Evolutionary conservation across 2,113 vertebrate genomes (phyloP), one percentile per base, ranked within the genome.

Genomic region (Solea senegalensis): DNA sequence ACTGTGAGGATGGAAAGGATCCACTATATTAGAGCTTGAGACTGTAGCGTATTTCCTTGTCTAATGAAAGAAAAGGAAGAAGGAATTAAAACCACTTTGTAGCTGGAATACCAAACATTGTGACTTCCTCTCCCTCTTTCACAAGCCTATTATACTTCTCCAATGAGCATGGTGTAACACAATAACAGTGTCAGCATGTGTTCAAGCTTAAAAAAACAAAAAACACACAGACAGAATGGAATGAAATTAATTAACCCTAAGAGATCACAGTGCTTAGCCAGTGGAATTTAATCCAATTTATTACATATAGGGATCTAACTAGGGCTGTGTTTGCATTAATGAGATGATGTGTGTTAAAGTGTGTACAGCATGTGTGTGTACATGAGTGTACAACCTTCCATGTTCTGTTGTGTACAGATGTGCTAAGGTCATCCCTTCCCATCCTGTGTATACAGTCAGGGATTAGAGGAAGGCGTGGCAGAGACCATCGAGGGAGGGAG

Each of bases 161-260:
- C 81, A 84, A 70, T 77, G 73, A 89, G 86, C 80, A 82, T 83
- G 78, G 86, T 83, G 85, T 87, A 68, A 68, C 86, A 90, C 83
- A 91, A 90, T 87, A 89, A 89, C 90, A 84, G 86, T 85, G 85
- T 90, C 90, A 89, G 86, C 91, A 91, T 90, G 91, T 86, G 90
- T 85, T 90, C 86, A 90, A 84, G 86, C 87, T 90, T 89, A 90
- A 90, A 91, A 92, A 34, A 92, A 91, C 83, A 90, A 91, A 92
- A 34, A 92, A 91, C 84, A 91, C 84, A 90, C 83, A 86, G 86
- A 88, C 83, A 86, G 83, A 91, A 86, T 78, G 82, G 85, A 92
- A 88, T 86, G 84, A 92, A 91, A 91, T 92, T 91, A 93, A 94
- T 94, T 92, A 93, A 94, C 92, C 92, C 87, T 74, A 86, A 82